A percentile compares a stretch with the other conserved stretches of the same genome.
phyloP scores from a whole-genome alignment of 1,140 invertebrate species.

The Babylonia areolata region DNA sequence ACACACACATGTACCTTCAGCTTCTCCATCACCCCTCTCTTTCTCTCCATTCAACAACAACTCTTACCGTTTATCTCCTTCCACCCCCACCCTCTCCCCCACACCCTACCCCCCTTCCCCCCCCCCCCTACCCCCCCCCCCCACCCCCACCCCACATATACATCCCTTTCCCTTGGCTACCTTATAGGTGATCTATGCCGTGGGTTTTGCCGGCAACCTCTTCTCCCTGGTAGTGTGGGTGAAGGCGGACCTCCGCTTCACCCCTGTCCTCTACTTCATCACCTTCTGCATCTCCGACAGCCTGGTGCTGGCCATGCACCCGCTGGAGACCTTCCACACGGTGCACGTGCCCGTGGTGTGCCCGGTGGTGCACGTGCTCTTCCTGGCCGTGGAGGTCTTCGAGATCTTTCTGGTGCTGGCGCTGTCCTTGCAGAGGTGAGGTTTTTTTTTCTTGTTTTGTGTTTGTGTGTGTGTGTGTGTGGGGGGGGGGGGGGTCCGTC shows the following conservation, averaged over 20 bases:
- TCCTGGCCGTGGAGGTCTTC: constrained; percentile 36
- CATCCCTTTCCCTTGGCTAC: too few species aligned
- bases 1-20: too few species aligned
- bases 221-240: constrained; percentile 31
- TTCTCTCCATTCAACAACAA: too few species aligned
- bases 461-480: too few species aligned
- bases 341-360: neutral
- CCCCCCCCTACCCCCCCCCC: too few species aligned
- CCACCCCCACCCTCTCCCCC: too few species aligned
- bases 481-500: too few species aligned
- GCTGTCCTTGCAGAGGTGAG: constrained; percentile 26
- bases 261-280: constrained; percentile 27
- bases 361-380: constrained; percentile 30
- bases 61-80: too few species aligned
- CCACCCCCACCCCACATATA: too few species aligned
- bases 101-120: too few species aligned
- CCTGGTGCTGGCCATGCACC: constrained; percentile 31
- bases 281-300: constrained; percentile 33
- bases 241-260: neutral
- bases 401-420: constrained; percentile 36
- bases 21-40: too few species aligned
- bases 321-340: constrained; percentile 9
- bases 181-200: constrained; percentile 19
- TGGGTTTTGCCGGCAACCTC: constrained; percentile 28
- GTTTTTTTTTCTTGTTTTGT: too few species aligned